Evolutionary conservation across 2,888 invertebrate species (phyloP).

Genomic region (Barypeithes pellucidus): DNA sequence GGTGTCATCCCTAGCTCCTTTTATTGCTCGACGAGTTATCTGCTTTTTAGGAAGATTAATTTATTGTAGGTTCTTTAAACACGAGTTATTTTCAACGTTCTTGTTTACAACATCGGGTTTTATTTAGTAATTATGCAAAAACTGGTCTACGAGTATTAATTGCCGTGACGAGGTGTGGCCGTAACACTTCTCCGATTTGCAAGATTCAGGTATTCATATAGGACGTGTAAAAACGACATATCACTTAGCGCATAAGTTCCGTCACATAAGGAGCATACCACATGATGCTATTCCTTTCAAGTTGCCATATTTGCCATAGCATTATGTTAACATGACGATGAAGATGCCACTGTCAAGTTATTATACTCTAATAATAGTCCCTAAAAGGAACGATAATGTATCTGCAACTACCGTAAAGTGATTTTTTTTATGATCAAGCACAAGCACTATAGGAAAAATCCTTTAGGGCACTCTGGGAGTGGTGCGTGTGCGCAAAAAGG

Average conservation of each 20-base stretch:
- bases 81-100: conserved; percentile 2
- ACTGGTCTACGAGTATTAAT: conserved; percentile 54
- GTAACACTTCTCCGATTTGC: conserved; percentile 54
- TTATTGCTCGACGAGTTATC: conserved; percentile 28
- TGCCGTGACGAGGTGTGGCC: conserved; percentile 56
- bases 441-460: too few species aligned
- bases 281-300: conserved; percentile 57
- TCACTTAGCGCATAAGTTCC: conserved; percentile 56
- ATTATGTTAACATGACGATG: conserved; percentile 63
- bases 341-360: conserved; percentile 62
- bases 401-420: conserved; percentile 57
- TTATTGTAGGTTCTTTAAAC: conserved; percentile 23
- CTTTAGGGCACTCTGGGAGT: too few species aligned
- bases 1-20: conserved; percentile 30
- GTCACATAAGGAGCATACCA: conserved; percentile 59
- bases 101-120: conserved; percentile 31
- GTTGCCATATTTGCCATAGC: conserved; percentile 59
- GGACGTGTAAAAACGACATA: conserved; percentile 56
- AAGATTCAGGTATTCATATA: conserved; percentile 58
- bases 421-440: too few species aligned
- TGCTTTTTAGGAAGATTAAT: conserved; percentile 42
- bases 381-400: conserved; percentile 58
- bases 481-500: too few species aligned
- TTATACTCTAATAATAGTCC: conserved; percentile 57
- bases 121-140: conserved; percentile 56